Conservation (phyloP, 2,888 invertebrate genomes). For the Chalcis sispes region DNA sequence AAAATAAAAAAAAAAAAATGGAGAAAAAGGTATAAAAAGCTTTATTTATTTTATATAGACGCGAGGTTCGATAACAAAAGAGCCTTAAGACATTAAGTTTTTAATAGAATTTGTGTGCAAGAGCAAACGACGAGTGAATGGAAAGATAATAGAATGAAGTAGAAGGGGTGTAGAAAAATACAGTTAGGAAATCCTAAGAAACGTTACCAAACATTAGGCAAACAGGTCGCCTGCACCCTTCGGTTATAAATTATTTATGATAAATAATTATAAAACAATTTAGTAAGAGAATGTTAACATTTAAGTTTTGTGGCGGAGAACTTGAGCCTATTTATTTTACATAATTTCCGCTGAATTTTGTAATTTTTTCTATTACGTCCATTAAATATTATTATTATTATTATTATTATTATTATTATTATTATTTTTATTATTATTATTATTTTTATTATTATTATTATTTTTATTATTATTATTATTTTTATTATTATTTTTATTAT, state of each 20-base stretch:
- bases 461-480: slow-evolving; percentile 35
- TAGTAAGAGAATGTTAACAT: slow-evolving; percentile 36
- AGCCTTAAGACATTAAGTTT: slow-evolving; percentile 48
- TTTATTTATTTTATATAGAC: slow-evolving; percentile 49
- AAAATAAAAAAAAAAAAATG: slow-evolving; percentile 14
- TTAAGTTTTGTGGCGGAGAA: slow-evolving; percentile 29
- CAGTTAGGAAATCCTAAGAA: slow-evolving; percentile 27
- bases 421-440: slow-evolving; percentile 18
- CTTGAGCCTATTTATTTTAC: slow-evolving; percentile 49
- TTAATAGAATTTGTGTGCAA: slow-evolving; percentile 33
- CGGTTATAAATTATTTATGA: slow-evolving; percentile 62
- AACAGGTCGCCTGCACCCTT: slow-evolving; percentile 63
- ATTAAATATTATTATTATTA: slow-evolving; percentile 29
- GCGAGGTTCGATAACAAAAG: slow-evolving; percentile 38
- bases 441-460: too few relatives aligned
- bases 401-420: slow-evolving; percentile 42
- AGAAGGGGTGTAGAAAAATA: slow-evolving; percentile 21
- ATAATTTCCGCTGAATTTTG: slow-evolving; percentile 40
- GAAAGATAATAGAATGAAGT: slow-evolving; percentile 20
- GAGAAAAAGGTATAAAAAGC: slow-evolving; percentile 19
- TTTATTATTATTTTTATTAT: slow-evolving; percentile 29
- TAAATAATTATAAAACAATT: slow-evolving; percentile 49
- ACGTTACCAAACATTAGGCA: slow-evolving; percentile 20
- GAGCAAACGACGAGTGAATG: slow-evolving; percentile 39
- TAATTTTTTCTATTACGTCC: slow-evolving; percentile 45